Evolutionary conservation across 2,113 vertebrate species (phyloP).

Genomic region (Pipa parva): DNA sequence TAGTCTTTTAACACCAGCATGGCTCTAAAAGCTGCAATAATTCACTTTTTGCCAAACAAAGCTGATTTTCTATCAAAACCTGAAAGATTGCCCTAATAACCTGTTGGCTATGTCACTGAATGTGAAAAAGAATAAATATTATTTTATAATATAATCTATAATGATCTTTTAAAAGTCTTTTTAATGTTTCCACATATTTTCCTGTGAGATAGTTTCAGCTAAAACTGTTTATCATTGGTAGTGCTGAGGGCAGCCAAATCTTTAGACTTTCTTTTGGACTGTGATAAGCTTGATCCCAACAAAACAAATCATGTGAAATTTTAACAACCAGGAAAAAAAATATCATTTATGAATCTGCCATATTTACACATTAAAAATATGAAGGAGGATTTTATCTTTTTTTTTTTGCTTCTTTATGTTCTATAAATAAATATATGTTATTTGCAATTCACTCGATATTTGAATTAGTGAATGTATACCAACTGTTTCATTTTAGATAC

Average conservation of each 20-base stretch:
- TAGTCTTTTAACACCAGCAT: slow-evolving; percentile 60
- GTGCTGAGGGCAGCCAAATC: slow-evolving; percentile 31
- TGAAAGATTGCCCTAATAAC: slow-evolving; percentile 56
- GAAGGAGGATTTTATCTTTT: not conserved
- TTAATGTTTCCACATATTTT: slow-evolving; percentile 54
- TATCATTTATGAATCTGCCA: too few species aligned
- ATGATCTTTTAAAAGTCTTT: slow-evolving; percentile 60
- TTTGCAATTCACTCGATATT: too few species aligned
- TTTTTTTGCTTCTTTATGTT: not conserved
- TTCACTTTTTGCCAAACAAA: slow-evolving; percentile 53
- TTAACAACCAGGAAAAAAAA: not conserved
- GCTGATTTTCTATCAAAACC: slow-evolving; percentile 53
- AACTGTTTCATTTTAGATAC: too few species aligned
- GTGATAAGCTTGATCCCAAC: not conserved
- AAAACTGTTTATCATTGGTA: slow-evolving; percentile 42
- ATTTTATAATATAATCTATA: slow-evolving; percentile 60
- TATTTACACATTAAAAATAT: too few species aligned
- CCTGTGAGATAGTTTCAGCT: slow-evolving; percentile 25
- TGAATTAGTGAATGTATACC: too few species aligned
- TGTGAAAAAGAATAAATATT: slow-evolving; percentile 60
- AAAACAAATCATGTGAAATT: not conserved
- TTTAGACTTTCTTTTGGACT: slow-evolving; percentile 25
- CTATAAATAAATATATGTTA: not conserved
- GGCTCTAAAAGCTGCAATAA: slow-evolving; percentile 56
- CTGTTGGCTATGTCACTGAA: slow-evolving; percentile 53